phyloP scores from a whole-genome alignment of 2,797 vertebrate species.

The Parambassis ranga region DNA sequence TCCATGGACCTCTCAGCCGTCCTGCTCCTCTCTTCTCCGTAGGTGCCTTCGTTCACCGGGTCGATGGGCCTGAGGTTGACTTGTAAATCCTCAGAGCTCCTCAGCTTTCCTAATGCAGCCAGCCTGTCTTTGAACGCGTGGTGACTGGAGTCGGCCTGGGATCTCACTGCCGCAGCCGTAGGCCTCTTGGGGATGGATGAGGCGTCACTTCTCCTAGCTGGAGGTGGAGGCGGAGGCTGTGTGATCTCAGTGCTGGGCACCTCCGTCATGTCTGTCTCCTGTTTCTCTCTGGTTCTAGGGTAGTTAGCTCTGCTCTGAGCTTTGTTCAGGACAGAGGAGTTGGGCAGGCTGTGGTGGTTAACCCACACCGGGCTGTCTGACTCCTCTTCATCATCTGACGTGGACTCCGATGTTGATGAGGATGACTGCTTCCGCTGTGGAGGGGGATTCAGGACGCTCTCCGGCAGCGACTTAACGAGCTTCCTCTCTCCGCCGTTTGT shows the following conservation, averaged over 20 bases:
- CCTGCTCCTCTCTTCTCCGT: conserved; percentile 66
- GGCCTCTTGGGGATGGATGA: conserved; percentile 85
- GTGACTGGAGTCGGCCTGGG: conserved; percentile 80
- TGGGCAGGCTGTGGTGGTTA: conserved; percentile 76
- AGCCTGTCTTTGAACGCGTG: conserved; percentile 90
- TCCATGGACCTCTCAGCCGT: conserved; percentile 69
- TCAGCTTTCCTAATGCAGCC: conserved; percentile 87
- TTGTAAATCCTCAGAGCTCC: conserved; percentile 79
- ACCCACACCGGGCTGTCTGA: conserved; percentile 79
- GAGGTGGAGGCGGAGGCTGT: conserved; percentile 60
- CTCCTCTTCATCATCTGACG: conserved; percentile 73
- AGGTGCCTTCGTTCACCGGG: conserved; percentile 15
- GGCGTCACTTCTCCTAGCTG: conserved; percentile 71
- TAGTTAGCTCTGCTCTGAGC: conserved; percentile 49
- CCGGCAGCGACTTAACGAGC: conserved; percentile 71
- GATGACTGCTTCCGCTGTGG: conserved; percentile 73
- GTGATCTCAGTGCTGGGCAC: conserved; percentile 51
- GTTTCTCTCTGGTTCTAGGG: conserved; percentile 66
- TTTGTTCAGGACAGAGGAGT: conserved; percentile 57
- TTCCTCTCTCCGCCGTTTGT: conserved; percentile 70
- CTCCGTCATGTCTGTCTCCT: conserved; percentile 52
- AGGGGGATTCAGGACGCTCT: conserved; percentile 57
- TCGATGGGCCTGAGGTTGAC: conserved; percentile 44
- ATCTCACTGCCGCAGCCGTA: conserved; percentile 58
- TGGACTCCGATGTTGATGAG: conserved; percentile 77